These are phyloP conservation scores for Pontoporia blainvillei DNA, from an alignment of 2,113 vertebrate species.

Conservation along the genomic window DNA sequence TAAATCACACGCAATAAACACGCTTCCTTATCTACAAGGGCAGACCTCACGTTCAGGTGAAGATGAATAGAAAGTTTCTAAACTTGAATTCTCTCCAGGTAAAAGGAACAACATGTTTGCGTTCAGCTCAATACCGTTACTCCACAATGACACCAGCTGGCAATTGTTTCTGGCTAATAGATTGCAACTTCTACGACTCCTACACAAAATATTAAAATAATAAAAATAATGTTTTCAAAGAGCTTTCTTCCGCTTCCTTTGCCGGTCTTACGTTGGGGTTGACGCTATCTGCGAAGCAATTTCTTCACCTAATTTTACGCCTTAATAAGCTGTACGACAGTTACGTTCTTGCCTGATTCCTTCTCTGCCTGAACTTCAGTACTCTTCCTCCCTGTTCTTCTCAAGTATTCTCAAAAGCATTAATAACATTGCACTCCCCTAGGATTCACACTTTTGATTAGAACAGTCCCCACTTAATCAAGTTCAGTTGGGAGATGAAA, in stretches of 20 bases:
- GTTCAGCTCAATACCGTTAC: constrained; percentile 47
- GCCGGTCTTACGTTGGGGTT: constrained; percentile 53
- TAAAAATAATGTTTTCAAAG: constrained; percentile 70
- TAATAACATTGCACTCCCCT: constrained; percentile 23
- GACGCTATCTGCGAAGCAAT: constrained; percentile 62
- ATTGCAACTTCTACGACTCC: constrained; percentile 65
- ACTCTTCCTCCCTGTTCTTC: not conserved
- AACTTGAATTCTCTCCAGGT: constrained; percentile 65
- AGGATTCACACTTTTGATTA: constrained; percentile 70
- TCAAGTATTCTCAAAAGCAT: constrained; percentile 23
- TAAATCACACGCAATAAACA: constrained; percentile 32
- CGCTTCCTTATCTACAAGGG: constrained; percentile 54
- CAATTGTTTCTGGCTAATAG: constrained; percentile 69
- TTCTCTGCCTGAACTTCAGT: not conserved
- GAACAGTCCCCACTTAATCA: constrained; percentile 68
- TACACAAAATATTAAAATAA: constrained; percentile 76
- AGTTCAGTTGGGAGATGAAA: constrained; percentile 68
- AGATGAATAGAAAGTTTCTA: constrained; percentile 64
- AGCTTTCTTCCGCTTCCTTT: constrained; percentile 58
- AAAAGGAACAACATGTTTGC: constrained; percentile 64
- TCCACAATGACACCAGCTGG: constrained; percentile 69
- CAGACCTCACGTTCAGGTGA: constrained; percentile 28
- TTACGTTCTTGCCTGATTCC: constrained; percentile 51
- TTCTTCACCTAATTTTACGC: constrained; percentile 65
- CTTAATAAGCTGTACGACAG: constrained; percentile 62